Evolutionary conservation across 2,113 vertebrate species (phyloP), one percentile per base, ranked within the genome.

Genomic region (Lota lota): DNA sequence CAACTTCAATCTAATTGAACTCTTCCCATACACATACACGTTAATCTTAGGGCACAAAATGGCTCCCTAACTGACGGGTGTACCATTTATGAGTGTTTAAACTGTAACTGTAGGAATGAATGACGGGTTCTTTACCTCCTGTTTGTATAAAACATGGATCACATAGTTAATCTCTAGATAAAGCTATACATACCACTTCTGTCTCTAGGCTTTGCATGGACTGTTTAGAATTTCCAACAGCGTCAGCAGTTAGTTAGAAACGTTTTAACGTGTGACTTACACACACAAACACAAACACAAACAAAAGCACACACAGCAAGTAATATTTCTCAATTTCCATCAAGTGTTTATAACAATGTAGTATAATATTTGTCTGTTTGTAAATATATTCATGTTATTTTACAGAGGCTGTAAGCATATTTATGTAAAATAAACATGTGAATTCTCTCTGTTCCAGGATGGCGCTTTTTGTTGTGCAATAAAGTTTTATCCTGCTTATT

Each of bases 401-500:
- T 81, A 67, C 70, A 81, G 73, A 86, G 68, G 66, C 78, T 82
- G 78, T 87, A 76, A 82, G 78, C 74, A 83, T 83, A 87, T 88
- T 91, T 89, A 83, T 88, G 75, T 83, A 81, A 79, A 83, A 73
- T 67, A 72, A 74, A 20, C 63, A 78, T 72, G 70, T 81, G 53
- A 53, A 73, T 40, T 73, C 36, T 80, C 72, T 89, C 78, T 89
- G 81, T 90, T 92, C 94, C 91, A 92, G 61, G 85, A 63, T 86
- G 90, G 93, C 91, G 84, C 76, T 85, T 96, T 94, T 56, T 56
- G 53, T 95, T 94, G 92, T 95, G 93, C 93, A 98, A 96, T 96
- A 96, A 98, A 95, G 87, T 90, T 95, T 90, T 94, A 88, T 85
- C 93, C 92, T 94, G 83, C 75, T 88, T 78, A 72, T 79, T 70